Conservation (phyloP, 1,140 invertebrate genomes). For the Brachionus calyciflorus region DNA sequence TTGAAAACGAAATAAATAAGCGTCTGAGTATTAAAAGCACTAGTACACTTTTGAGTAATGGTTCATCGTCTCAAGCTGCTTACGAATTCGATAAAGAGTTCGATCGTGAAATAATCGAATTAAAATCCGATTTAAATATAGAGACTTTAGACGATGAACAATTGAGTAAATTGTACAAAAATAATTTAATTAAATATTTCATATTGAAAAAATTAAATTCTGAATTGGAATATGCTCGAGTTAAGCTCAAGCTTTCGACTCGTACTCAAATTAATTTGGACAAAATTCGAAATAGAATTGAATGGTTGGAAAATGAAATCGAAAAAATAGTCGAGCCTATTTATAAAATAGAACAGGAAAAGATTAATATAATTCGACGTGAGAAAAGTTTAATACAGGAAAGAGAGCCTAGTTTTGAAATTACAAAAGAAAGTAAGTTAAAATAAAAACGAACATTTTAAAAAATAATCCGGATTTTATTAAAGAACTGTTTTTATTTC, state of each 20-base stretch:
- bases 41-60: not conserved
- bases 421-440: not conserved
- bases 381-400: not conserved
- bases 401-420: too few species aligned
- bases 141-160: not conserved
- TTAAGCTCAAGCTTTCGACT: not conserved
- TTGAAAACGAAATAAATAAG: not conserved
- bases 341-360: not conserved
- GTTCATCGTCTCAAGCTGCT: not conserved
- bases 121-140: not conserved
- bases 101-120: not conserved
- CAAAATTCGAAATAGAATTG: not conserved
- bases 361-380: not conserved
- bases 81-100: not conserved
- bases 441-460: too few species aligned
- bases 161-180: not conserved
- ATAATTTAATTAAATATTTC: constrained; percentile 4
- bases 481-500: too few species aligned
- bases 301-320: constrained; percentile 3
- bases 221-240: not conserved
- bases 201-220: constrained; percentile 9
- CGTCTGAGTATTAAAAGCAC: not conserved
- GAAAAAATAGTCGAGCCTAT: not conserved
- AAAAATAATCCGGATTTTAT: too few species aligned
- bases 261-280: not conserved